Percentiles rank a stretch among this genome's conserved stretches.
These are phyloP conservation scores for Formicarius rufipectus DNA, from an alignment of 2,113 vertebrate genomes.

Conservation along the genomic window DNA sequence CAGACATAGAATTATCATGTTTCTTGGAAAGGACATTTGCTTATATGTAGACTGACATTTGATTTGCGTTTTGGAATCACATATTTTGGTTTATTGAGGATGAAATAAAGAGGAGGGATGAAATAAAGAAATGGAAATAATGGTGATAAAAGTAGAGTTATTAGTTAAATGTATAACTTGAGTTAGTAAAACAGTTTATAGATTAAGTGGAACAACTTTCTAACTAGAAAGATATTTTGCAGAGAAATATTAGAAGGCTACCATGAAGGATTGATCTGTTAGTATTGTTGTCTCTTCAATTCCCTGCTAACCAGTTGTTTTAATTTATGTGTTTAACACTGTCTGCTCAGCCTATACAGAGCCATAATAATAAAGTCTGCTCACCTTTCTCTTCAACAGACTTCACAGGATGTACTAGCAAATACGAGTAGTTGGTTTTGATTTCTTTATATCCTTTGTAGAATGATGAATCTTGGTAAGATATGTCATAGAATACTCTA, in stretches of 20 bases:
- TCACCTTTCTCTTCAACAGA: not conserved
- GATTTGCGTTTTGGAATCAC: not conserved
- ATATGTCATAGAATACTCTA: conserved; percentile 27
- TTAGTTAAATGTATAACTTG: not conserved
- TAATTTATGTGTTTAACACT: not conserved
- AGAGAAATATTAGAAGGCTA: not conserved
- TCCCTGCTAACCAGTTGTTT: not conserved
- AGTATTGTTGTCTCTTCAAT: not conserved
- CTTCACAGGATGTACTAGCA: not conserved
- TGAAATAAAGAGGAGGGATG: not conserved
- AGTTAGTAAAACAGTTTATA: not conserved
- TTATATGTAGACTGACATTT: not conserved
- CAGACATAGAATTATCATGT: not conserved
- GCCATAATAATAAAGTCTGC: not conserved
- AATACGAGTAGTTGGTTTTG: not conserved
- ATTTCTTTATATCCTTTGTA: conserved; percentile 4
- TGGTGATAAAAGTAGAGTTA: rapidly evolving
- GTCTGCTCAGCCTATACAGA: not conserved
- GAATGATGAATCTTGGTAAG: conserved; percentile 21
- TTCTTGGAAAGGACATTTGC: not conserved
- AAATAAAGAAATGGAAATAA: not conserved
- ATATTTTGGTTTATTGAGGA: not conserved
- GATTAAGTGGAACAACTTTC: not conserved
- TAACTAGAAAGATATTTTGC: not conserved
- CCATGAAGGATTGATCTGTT: not conserved